phyloP scores from a whole-genome alignment of 1,140 invertebrate genomes.

The Diachasma alloeum region DNA sequence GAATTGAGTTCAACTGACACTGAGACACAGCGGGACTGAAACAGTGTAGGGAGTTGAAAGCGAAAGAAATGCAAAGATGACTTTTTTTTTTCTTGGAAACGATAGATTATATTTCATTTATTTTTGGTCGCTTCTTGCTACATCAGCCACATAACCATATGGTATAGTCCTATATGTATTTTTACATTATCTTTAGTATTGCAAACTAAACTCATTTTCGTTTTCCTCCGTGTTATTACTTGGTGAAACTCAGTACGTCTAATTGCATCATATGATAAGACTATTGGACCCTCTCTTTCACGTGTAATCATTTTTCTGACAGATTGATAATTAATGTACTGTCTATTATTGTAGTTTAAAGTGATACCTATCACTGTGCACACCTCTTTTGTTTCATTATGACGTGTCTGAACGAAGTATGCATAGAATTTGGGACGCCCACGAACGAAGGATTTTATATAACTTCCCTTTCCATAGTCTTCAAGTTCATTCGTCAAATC shows the following conservation, averaged over 20 bases:
- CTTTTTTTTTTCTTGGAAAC: background rate
- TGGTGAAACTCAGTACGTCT: too few species aligned
- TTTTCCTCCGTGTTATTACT: background rate
- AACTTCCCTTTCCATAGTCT: constrained; percentile 30
- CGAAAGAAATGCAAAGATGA: background rate
- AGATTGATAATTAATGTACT: too few species aligned
- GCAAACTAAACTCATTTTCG: background rate
- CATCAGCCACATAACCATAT: constrained; percentile 23
- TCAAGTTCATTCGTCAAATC: constrained; percentile 34
- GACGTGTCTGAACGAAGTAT: background rate
- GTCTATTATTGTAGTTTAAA: too few species aligned
- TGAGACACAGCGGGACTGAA: too few species aligned
- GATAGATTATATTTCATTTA: background rate
- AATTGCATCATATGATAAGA: too few species aligned
- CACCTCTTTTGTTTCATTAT: constrained; percentile 1
- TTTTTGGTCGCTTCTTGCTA: too few species aligned
- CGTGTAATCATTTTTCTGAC: too few species aligned
- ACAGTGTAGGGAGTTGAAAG: too few species aligned
- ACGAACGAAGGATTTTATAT: constrained; percentile 36
- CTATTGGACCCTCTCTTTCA: too few species aligned
- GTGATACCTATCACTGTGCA: background rate
- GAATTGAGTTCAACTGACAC: too few species aligned
- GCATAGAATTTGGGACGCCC: constrained; percentile 28
- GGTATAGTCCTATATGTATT: constrained; percentile 16
- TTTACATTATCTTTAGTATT: constrained; percentile 13